These are phyloP conservation scores for Sinodicranocentrus sp. DNA, from an alignment of 2,888 invertebrate genomes.

Conservation along the genomic window DNA sequence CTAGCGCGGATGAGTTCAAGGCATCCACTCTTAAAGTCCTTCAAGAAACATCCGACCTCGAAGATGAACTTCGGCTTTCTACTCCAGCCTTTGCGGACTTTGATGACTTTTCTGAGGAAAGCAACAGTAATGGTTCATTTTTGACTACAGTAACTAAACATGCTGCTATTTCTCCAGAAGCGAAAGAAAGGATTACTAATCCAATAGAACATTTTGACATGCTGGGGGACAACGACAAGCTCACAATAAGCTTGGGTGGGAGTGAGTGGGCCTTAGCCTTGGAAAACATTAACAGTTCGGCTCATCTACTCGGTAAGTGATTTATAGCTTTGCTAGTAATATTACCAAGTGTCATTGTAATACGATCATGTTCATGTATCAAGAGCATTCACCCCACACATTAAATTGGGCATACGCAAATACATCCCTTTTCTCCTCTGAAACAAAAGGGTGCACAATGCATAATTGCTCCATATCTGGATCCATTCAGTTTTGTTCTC, in stretches of 20 bases:
- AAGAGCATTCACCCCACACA: constrained; percentile 16
- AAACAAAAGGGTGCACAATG: too few relatives aligned
- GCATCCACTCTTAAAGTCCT: neutral
- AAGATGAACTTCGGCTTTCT: constrained; percentile 1
- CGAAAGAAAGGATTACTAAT: neutral
- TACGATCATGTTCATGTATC: neutral
- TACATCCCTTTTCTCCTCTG: too few relatives aligned
- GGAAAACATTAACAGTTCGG: constrained; percentile 55
- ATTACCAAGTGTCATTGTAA: neutral
- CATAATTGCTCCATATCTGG: too few relatives aligned
- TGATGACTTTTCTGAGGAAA: neutral
- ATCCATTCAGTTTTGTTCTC: neutral
- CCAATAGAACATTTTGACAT: constrained; percentile 40
- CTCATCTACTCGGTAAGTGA: neutral
- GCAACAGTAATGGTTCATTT: neutral
- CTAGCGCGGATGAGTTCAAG: neutral
- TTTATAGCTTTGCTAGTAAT: neutral
- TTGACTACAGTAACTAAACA: neutral
- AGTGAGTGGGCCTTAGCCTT: constrained; percentile 43
- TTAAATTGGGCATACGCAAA: too few relatives aligned
- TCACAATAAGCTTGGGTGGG: constrained; percentile 41
- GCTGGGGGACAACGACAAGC: constrained; percentile 47
- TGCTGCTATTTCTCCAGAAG: neutral
- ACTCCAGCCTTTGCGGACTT: constrained; percentile 13
- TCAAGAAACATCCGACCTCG: constrained; percentile 4